Evolutionary conservation across 2,797 vertebrate species (phyloP).

Genomic region (Enteromius treurensis): DNA sequence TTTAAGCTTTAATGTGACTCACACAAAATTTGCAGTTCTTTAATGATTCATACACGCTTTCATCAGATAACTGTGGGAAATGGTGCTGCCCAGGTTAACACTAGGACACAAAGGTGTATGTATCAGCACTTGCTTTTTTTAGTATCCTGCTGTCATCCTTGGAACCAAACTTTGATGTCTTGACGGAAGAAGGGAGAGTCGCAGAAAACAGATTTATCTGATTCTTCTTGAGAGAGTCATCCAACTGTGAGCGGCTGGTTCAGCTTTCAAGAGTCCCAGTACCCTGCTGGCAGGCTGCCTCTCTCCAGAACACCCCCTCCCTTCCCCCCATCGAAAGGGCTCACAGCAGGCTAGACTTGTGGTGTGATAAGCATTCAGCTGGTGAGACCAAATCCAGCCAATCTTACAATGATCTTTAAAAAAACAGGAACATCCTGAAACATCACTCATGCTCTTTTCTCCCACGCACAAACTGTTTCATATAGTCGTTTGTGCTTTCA

Average conservation of each 20-base stretch:
- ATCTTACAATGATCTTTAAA: conserved; percentile 2
- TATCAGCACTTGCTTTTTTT: conserved; percentile 8
- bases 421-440: conserved; percentile 5
- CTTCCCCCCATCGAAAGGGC: neutral
- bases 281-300: conserved; percentile 19
- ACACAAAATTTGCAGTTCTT: neutral
- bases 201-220: conserved; percentile 36
- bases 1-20: neutral
- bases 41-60: conserved; percentile 1
- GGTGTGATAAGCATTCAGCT: conserved; percentile 19
- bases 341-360: conserved; percentile 13
- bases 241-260: conserved; percentile 29
- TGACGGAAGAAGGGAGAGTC: conserved; percentile 20
- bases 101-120: conserved; percentile 1
- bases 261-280: conserved; percentile 26
- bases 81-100: neutral
- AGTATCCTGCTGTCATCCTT: conserved; percentile 33
- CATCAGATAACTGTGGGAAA: conserved; percentile 24
- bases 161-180: conserved; percentile 28
- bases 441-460: neutral
- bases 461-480: neutral
- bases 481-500: conserved; percentile 13
- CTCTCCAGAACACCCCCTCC: neutral
- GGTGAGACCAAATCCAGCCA: conserved; percentile 7
- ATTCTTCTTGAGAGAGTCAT: conserved; percentile 19